Evolutionary conservation across 2,888 invertebrate genomes (phyloP).

Genomic region (Nymphalis polychloros): DNA sequence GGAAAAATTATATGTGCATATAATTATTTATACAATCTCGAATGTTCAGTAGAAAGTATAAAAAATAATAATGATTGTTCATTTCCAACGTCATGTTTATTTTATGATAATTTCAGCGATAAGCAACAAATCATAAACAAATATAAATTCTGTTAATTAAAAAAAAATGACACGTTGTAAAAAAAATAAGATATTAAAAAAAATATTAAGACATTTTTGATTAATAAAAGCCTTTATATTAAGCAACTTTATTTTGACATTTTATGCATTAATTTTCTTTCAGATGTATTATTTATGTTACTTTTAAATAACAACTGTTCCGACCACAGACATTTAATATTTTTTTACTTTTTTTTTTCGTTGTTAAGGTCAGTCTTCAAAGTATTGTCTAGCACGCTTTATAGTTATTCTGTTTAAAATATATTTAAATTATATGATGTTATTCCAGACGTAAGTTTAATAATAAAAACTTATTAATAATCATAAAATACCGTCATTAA

Average conservation of each 20-base stretch:
- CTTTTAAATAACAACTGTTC: slow-evolving; percentile 17
- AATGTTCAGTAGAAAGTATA: slow-evolving; percentile 18
- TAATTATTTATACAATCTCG: slow-evolving; percentile 6
- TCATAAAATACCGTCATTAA: slow-evolving; percentile 20
- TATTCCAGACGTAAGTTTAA: slow-evolving; percentile 6
- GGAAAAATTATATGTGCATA: not conserved
- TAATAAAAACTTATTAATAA: slow-evolving; percentile 12
- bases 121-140: slow-evolving; percentile 34
- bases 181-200: not conserved
- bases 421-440: not conserved
- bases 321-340: slow-evolving; percentile 28
- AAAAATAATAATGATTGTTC: slow-evolving; percentile 18
- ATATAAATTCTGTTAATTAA: slow-evolving; percentile 22
- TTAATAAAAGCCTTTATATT: not conserved
- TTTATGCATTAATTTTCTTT: not conserved
- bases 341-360: slow-evolving; percentile 18
- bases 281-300: slow-evolving; percentile 7
- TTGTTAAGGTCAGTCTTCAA: slow-evolving; percentile 21
- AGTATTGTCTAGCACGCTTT: slow-evolving; percentile 15
- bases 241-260: not conserved
- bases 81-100: slow-evolving; percentile 51
- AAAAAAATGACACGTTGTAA: not conserved
- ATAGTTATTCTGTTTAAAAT: slow-evolving; percentile 10
- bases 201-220: not conserved
- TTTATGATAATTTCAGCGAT: slow-evolving; percentile 59